Evolutionary conservation across 1,140 invertebrate genomes (phyloP).

Genomic region (Drosophila sp.): DNA sequence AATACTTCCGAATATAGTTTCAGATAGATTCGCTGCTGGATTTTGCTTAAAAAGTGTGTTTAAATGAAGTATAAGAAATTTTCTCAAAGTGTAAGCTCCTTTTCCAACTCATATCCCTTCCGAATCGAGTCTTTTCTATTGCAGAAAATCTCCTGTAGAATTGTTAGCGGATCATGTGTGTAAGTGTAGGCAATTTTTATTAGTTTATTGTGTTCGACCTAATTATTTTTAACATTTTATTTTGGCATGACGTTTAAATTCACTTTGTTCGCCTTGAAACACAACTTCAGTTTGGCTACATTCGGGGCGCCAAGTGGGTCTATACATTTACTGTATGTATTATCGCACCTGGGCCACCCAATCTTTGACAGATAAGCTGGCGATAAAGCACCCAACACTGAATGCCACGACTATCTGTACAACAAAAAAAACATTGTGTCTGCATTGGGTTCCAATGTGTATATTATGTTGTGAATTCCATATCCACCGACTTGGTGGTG

Average conservation of each 20-base stretch:
- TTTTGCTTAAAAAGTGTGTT: too few relatives aligned
- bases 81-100: too few relatives aligned
- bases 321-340: conserved; percentile 9
- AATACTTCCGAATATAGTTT: too few relatives aligned
- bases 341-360: conserved; percentile 44
- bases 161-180: too few relatives aligned
- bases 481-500: conserved; percentile 16
- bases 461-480: not conserved
- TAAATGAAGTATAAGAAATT: too few relatives aligned
- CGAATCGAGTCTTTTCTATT: too few relatives aligned
- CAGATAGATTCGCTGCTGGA: too few relatives aligned
- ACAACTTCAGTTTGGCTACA: conserved; percentile 4
- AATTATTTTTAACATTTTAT: not conserved
- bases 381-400: conserved; percentile 36
- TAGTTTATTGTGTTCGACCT: not conserved
- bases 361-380: conserved; percentile 47
- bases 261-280: conserved; percentile 32
- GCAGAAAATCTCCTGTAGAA: too few relatives aligned
- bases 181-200: not conserved
- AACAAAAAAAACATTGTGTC: conserved; percentile 12
- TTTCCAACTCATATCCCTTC: too few relatives aligned
- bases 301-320: not conserved
- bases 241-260: not conserved
- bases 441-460: conserved; percentile 34
- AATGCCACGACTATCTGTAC: conserved; percentile 19